These are phyloP conservation scores for Apolygus lucorum DNA, from an alignment of 1,140 invertebrate species.

Conservation along the genomic window DNA sequence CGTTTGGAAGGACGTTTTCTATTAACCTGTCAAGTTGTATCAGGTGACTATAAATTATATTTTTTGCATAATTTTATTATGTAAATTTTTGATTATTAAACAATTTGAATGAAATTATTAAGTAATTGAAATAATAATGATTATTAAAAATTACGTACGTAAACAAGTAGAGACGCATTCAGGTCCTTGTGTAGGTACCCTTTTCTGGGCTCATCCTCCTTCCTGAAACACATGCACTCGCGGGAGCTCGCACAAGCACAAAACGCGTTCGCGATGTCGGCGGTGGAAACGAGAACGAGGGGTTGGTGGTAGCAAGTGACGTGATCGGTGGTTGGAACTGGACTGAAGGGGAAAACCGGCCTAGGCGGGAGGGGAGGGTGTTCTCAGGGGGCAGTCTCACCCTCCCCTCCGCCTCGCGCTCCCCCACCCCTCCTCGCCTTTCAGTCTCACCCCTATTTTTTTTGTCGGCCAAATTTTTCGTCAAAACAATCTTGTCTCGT, in stretches of 20 bases:
- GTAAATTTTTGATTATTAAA: too few species aligned
- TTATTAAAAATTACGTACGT: too few species aligned
- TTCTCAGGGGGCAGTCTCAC: conserved; percentile 5
- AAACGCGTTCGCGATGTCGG: background rate
- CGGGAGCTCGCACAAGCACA: conserved; percentile 9
- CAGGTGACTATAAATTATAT: too few species aligned
- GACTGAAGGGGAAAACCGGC: background rate
- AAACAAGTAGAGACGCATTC: conserved; percentile 21
- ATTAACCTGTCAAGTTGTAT: too few species aligned
- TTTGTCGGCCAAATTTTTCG: too few species aligned
- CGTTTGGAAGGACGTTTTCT: too few species aligned
- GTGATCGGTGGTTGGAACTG: conserved; percentile 7
- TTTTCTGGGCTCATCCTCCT: conserved; percentile 20
- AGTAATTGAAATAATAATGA: too few species aligned
- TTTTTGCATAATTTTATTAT: too few species aligned
- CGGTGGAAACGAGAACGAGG: background rate
- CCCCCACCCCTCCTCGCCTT: background rate
- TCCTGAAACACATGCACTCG: conserved; percentile 20
- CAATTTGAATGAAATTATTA: too few species aligned
- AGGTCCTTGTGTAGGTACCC: conserved; percentile 21
- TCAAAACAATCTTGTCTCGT: too few species aligned
- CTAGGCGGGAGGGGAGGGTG: too few species aligned
- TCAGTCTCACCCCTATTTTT: too few species aligned
- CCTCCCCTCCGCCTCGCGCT: background rate
- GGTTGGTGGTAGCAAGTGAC: background rate